Evolutionary conservation across 30 jellyfish, hydroid and myxozoan genomes (phyloP).

Genomic region (Hydractinia echinata): DNA sequence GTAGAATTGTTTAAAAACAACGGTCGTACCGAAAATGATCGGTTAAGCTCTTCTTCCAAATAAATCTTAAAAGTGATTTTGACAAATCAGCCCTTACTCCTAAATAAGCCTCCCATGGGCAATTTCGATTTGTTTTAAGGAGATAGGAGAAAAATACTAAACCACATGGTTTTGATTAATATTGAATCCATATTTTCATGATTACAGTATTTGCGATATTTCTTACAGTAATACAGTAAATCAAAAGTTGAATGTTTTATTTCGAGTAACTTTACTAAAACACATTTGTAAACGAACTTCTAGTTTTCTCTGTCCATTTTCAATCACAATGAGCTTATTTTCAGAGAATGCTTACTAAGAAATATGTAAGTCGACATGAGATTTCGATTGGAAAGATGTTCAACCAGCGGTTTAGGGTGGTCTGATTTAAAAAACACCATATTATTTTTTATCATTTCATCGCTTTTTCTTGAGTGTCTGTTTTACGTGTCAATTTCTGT

Average conservation of each 20-base stretch:
- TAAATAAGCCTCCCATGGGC: no score
- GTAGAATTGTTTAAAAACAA: no score
- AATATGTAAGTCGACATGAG: neutral
- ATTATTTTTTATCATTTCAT: conserved; percentile 6
- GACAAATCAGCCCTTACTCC: no score
- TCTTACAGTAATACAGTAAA: no score
- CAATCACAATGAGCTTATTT: neutral
- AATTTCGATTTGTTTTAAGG: no score
- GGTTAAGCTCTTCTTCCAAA: no score
- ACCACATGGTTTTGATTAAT: no score
- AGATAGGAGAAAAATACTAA: no score
- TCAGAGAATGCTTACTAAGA: neutral
- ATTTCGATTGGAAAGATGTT: conserved; percentile 4
- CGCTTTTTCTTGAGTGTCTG: conserved; percentile 23
- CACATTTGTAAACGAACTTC: neutral
- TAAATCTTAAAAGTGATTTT: no score
- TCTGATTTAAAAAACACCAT: conserved; percentile 12
- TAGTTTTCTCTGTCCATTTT: neutral
- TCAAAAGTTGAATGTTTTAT: neutral
- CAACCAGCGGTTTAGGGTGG: neutral
- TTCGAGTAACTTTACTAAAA: neutral
- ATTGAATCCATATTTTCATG: no score
- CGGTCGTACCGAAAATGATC: no score
- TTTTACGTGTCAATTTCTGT: conserved; percentile 15
- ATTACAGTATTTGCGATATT: no score